phyloP scores from a whole-genome alignment of 2,113 vertebrate genomes.

The Eurystomus gularis region DNA sequence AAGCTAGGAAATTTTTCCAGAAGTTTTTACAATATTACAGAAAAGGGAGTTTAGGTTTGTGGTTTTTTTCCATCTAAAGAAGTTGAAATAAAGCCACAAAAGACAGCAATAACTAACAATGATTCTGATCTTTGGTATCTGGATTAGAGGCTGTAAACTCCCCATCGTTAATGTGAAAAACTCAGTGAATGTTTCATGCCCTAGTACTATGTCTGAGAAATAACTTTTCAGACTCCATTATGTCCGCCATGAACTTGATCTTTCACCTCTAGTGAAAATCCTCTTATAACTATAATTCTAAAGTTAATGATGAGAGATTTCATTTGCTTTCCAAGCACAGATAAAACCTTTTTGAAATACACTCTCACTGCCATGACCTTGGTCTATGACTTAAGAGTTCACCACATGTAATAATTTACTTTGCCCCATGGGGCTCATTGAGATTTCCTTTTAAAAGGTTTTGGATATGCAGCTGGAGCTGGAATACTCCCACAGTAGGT shows the following conservation, averaged over 20 bases:
- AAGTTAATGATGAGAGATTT: conserved; percentile 74
- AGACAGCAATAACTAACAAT: conserved; percentile 1
- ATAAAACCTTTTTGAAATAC: conserved; percentile 74
- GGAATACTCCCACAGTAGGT: not conserved
- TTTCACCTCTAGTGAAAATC: conserved; percentile 74
- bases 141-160: conserved; percentile 39
- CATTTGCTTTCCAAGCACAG: conserved; percentile 79
- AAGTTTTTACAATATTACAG: not conserved
- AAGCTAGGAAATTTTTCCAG: not conserved
- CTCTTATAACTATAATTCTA: conserved; percentile 66
- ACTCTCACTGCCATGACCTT: conserved; percentile 72
- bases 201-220: conserved; percentile 47
- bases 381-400: conserved; percentile 74
- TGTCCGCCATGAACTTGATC: conserved; percentile 73
- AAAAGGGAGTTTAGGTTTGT: accelerated
- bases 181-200: conserved; percentile 49
- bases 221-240: conserved; percentile 68
- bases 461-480: conserved; percentile 39
- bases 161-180: not conserved
- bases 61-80: not conserved
- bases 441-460: conserved; percentile 69
- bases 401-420: conserved; percentile 72
- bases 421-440: conserved; percentile 61
- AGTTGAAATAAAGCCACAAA: not conserved
- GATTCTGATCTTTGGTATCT: conserved; percentile 33